phyloP scores from a whole-genome alignment of 2,113 vertebrate species.

The Notarius lentiginosus region DNA sequence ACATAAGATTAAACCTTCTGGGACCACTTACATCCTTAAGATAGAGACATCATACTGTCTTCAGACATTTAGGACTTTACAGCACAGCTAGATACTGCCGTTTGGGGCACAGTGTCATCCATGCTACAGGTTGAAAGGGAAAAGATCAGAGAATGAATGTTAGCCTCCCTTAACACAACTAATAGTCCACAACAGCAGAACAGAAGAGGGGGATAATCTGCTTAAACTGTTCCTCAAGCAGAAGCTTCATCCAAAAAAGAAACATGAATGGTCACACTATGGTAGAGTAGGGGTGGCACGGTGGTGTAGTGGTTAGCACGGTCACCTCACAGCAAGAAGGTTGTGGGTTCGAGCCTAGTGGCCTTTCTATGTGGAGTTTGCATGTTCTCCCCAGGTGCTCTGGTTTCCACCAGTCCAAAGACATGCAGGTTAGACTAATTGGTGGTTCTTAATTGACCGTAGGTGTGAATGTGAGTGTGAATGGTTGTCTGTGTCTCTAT shows the following conservation, averaged over 20 bases:
- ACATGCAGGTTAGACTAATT: too few species aligned
- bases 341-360: too few species aligned
- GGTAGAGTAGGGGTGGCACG: not conserved
- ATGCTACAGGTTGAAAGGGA: not conserved
- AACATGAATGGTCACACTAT: not conserved
- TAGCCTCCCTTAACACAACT: not conserved
- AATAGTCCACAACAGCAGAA: not conserved
- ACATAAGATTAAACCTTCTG: not conserved
- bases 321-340: too few species aligned
- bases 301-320: too few species aligned
- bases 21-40: conserved; percentile 1
- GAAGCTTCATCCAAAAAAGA: not conserved
- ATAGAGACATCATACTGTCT: not conserved
- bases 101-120: not conserved
- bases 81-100: not conserved
- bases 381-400: too few species aligned
- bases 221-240: not conserved
- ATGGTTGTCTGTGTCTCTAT: too few species aligned
- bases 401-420: too few species aligned
- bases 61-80: conserved; percentile 8
- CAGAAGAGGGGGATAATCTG: not conserved
- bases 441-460: too few species aligned
- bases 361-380: too few species aligned
- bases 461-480: too few species aligned
- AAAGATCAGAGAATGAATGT: not conserved